Evolutionary conservation across 2,113 vertebrate genomes (phyloP), one percentile per base, ranked within the genome.

Genomic region (Cyprinodon tularosa): DNA sequence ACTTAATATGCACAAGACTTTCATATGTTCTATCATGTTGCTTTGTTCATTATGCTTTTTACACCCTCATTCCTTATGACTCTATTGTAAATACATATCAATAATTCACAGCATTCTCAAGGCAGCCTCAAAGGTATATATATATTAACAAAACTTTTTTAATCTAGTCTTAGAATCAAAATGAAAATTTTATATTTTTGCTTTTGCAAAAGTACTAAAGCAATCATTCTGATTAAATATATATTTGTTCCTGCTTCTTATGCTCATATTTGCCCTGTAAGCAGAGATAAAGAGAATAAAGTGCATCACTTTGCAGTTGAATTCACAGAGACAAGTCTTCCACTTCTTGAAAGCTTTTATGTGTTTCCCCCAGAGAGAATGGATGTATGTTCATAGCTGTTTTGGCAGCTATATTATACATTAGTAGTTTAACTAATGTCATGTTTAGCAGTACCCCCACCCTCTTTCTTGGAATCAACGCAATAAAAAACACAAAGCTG

Each of bases 201-300:
- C 74, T 37, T n/a, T 78, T 53, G 69, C 42, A 57, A 77, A 80
- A 70, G 70, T 81, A 62, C 63, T 78, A 73, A 84, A 68, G 64
- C n/a, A 0, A 63, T 72, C 69, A 8, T 20, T 6, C 66, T 77
- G 78, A 81, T 89, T 76, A 87, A 89, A 84, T 82, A 89, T 89
- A 39, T 66, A 86, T 89, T 80, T 68, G 59, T 82, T 59, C 63
- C 36, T 7, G 39, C 82, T 81, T 63, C 39, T 82, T 80, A 72
- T 82, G 62, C 40, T 70, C 48, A 76, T 70, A 78, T 75, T 77
- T 85, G 65, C 57, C 74, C 74, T 64, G 71, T 76, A 74, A 84
- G 72, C 87, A 84, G 9, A 79, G 77, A 84, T 86, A 86, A 86
- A 87, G 68, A 45, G 48, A 62, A 66, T 78, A 44, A 84, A 81